A percentile compares a stretch with the other conserved stretches of the same genome.
Conservation (phyloP, 1,140 invertebrate species). For the Akabosia matsudoensis region DNA sequence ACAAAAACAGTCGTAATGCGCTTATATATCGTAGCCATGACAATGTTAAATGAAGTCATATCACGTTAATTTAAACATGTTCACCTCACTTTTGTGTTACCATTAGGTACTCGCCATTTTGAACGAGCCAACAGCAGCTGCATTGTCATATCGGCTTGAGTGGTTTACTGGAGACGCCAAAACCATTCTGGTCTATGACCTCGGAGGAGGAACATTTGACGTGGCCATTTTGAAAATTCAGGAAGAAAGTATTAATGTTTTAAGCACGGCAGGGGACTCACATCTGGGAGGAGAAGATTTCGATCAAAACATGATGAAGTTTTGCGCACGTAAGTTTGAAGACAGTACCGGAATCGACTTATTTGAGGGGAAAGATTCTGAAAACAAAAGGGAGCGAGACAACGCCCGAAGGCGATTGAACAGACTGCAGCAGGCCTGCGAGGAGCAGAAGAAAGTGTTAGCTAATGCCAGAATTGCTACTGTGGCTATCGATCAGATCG, state of each 20-base stretch:
- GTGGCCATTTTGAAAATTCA: slow-evolving; percentile 93
- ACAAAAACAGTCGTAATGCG: too few species aligned
- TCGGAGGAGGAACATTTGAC: slow-evolving; percentile 67
- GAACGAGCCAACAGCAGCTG: not conserved
- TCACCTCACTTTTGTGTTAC: too few species aligned
- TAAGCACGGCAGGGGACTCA: slow-evolving; percentile 49
- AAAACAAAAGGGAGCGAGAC: slow-evolving; percentile 40
- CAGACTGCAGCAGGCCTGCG: slow-evolving; percentile 47
- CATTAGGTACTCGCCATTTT: not conserved
- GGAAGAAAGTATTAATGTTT: slow-evolving; percentile 81
- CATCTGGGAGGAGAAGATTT: slow-evolving; percentile 52
- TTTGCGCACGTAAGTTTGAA: slow-evolving; percentile 48
- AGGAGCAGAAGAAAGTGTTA: slow-evolving; percentile 48
- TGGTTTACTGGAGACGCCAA: slow-evolving; percentile 39
- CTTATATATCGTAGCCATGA: too few species aligned
- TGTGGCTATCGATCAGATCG: slow-evolving; percentile 19
- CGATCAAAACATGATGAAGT: slow-evolving; percentile 50
- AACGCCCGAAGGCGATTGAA: slow-evolving; percentile 42
- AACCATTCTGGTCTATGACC: slow-evolving; percentile 58
- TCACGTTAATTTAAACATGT: too few species aligned
- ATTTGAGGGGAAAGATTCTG: not conserved
- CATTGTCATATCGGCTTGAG: slow-evolving; percentile 55
- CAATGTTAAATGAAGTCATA: too few species aligned
- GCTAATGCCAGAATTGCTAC: slow-evolving; percentile 47
- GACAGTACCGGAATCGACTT: slow-evolving; percentile 34